Evolutionary conservation across 1,140 invertebrate species (phyloP).

Genomic region (Archegozetes longisetosus): DNA sequence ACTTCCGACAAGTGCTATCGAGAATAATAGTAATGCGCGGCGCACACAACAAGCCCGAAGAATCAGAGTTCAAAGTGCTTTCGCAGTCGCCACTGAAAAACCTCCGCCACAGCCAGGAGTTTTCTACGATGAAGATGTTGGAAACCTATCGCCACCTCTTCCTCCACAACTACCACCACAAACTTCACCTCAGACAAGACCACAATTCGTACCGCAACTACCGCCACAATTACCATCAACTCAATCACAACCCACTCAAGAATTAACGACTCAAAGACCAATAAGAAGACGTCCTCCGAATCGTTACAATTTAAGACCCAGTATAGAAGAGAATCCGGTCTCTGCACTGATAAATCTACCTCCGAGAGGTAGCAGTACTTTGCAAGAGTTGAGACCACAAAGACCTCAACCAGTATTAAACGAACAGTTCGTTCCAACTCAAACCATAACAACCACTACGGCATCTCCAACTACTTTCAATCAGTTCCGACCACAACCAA

Average conservation of each 20-base stretch:
- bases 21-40: neutral
- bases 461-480: neutral
- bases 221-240: conserved; percentile 1
- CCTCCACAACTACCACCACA: neutral
- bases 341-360: conserved; percentile 1
- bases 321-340: conserved; percentile 1
- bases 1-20: conserved; percentile 1
- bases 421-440: neutral
- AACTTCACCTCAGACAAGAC: neutral
- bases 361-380: neutral
- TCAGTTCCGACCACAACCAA: neutral
- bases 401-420: neutral
- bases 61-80: conserved; percentile 6
- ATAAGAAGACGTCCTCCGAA: conserved; percentile 2
- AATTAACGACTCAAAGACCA: neutral
- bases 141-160: neutral
- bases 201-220: neutral
- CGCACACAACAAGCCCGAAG: neutral
- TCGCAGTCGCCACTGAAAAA: neutral
- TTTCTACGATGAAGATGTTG: conserved; percentile 12
- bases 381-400: neutral
- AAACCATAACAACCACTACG: neutral
- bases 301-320: conserved; percentile 1
- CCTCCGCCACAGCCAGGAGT: conserved; percentile 1
- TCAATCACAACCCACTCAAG: conserved; percentile 1